Evolutionary conservation across 2,797 vertebrate species (phyloP).

Genomic region (Falco naumanni): DNA sequence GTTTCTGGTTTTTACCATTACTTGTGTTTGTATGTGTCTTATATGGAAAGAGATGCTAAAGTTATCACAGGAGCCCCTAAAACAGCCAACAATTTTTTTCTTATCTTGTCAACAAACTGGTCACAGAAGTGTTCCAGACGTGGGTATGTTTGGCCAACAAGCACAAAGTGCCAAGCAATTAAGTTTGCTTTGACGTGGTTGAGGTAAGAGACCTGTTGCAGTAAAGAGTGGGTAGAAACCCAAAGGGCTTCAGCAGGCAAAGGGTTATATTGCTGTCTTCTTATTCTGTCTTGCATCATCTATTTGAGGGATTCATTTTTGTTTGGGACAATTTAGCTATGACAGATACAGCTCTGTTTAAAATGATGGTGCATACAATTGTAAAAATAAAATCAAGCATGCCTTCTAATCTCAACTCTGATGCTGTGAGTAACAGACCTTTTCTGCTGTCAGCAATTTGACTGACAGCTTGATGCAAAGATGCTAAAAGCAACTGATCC

Average conservation of each 20-base stretch:
- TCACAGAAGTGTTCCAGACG: neutral
- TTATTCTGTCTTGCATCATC: neutral
- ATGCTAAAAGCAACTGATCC: neutral
- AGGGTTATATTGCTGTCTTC: neutral
- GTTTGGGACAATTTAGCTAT: neutral
- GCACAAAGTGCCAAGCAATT: neutral
- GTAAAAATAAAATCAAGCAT: neutral
- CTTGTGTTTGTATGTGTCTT: neutral
- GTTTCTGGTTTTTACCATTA: neutral
- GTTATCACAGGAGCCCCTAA: neutral
- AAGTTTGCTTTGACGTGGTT: fast-evolving
- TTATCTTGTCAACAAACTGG: neutral
- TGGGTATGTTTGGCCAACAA: neutral
- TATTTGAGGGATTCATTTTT: neutral
- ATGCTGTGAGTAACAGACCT: neutral
- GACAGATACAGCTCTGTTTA: neutral
- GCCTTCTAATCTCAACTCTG: neutral
- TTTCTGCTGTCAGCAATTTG: neutral
- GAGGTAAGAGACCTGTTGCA: neutral
- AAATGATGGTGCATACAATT: neutral
- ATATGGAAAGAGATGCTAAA: neutral
- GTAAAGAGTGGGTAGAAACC: neutral
- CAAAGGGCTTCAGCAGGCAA: neutral
- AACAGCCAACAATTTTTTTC: neutral
- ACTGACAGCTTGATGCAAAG: neutral